Conservation (phyloP, 2,113 vertebrate genomes). For the Platysternon megacephalum region DNA sequence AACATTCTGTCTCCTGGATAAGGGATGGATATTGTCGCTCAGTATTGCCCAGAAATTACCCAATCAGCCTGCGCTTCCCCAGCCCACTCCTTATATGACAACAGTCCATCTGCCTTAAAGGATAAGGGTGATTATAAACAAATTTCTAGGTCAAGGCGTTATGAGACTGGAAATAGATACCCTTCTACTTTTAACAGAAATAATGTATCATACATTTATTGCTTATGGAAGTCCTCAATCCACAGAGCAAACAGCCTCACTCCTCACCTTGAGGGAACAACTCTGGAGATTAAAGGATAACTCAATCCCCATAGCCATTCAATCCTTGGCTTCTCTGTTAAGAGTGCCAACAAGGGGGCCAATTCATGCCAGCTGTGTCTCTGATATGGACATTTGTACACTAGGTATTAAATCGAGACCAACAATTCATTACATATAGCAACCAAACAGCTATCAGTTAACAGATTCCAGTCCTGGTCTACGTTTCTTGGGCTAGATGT, state of each 20-base stretch:
- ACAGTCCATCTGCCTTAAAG: neutral
- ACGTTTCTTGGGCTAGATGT: neutral
- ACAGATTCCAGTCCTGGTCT: neutral
- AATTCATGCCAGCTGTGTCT: neutral
- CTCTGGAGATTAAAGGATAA: conserved; percentile 19
- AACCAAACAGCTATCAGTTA: neutral
- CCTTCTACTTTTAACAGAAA: conserved; percentile 17
- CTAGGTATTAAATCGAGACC: neutral
- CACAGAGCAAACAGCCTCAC: conserved; percentile 6
- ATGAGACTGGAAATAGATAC: conserved; percentile 48
- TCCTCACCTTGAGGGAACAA: neutral
- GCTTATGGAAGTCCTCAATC: conserved; percentile 29
- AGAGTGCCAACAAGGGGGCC: neutral
- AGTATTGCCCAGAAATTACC: neutral
- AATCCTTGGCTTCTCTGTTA: neutral
- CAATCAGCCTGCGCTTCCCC: neutral
- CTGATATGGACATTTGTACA: neutral
- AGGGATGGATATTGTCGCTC: neutral
- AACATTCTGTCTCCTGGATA: neutral
- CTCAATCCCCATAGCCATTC: neutral
- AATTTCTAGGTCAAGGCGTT: conserved; percentile 37
- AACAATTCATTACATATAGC: neutral
- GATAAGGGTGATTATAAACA: conserved; percentile 16
- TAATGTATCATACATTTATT: neutral
- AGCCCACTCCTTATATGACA: neutral